Conservation (phyloP, 2,113 vertebrate species). For the Formicarius rufipectus region DNA sequence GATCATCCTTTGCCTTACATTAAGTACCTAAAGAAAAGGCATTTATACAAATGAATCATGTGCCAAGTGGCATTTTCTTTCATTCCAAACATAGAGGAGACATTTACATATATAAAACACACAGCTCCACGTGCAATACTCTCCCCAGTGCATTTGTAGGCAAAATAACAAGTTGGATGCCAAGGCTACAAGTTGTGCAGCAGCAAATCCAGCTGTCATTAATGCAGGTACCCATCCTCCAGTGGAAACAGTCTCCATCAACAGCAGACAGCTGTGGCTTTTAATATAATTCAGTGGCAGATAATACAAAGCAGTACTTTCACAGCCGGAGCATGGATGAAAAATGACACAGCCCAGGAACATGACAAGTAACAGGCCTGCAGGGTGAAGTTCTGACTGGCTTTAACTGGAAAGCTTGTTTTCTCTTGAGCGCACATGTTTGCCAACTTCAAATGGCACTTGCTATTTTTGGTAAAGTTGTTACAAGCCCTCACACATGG, state of each 20-base stretch:
- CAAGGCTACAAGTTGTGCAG: neutral
- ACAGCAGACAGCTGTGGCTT: neutral
- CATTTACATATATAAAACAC: neutral
- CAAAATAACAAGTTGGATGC: neutral
- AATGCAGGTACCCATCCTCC: neutral
- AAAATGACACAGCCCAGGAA: slow-evolving; percentile 5
- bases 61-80: neutral
- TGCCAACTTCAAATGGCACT: slow-evolving; percentile 44
- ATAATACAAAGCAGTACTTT: slow-evolving; percentile 10
- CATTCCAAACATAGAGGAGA: neutral
- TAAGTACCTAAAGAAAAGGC: neutral
- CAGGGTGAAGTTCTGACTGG: neutral
- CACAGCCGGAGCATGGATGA: neutral
- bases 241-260: neutral
- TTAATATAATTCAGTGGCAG: neutral
- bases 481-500: slow-evolving; percentile 31
- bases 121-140: neutral
- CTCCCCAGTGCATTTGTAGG: neutral
- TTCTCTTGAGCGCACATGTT: neutral
- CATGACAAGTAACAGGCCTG: slow-evolving; percentile 9
- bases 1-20: neutral
- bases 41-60: neutral
- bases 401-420: slow-evolving; percentile 38
- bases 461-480: slow-evolving; percentile 52
- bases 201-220: neutral